Conservation (phyloP, 1,140 invertebrate species). For the Druon quercuslanigerum region DNA sequence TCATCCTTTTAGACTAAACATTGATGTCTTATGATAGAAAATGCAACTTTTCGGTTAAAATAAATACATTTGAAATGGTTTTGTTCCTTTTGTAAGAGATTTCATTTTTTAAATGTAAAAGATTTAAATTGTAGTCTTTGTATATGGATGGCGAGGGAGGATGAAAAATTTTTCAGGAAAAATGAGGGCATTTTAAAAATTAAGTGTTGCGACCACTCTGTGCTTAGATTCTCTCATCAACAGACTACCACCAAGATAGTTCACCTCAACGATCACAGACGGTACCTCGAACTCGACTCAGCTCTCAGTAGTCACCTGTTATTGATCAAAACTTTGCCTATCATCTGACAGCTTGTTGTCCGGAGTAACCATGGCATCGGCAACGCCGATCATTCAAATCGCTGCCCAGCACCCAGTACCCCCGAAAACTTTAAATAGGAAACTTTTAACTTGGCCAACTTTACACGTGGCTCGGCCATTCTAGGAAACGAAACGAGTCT, state of each 20-base stretch:
- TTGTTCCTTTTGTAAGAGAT: too few relatives aligned
- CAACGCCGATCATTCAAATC: slow-evolving; percentile 67
- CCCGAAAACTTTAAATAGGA: slow-evolving; percentile 47
- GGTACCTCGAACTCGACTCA: slow-evolving; percentile 40
- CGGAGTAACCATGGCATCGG: slow-evolving; percentile 71
- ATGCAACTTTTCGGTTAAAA: too few relatives aligned
- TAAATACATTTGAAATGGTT: too few relatives aligned
- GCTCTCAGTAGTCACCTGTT: slow-evolving; percentile 68
- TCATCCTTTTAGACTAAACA: too few relatives aligned
- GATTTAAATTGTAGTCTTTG: too few relatives aligned
- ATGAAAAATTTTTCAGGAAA: too few relatives aligned
- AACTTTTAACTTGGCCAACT: slow-evolving; percentile 44
- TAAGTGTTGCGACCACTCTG: too few relatives aligned
- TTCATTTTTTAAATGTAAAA: too few relatives aligned
- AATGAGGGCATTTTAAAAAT: too few relatives aligned
- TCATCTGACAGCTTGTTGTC: slow-evolving; percentile 76
- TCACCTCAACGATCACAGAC: slow-evolving; percentile 3
- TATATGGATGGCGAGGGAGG: too few relatives aligned
- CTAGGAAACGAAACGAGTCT: background rate
- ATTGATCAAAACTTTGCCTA: slow-evolving; percentile 76
- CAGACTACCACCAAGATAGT: background rate
- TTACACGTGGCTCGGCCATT: slow-evolving; percentile 33
- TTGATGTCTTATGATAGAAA: too few relatives aligned
- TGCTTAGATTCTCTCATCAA: background rate
- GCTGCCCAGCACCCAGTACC: slow-evolving; percentile 36